Base-by-base conservation (phyloP, 2,113 vertebrate genomes). In the Cepphus grylle region DNA sequence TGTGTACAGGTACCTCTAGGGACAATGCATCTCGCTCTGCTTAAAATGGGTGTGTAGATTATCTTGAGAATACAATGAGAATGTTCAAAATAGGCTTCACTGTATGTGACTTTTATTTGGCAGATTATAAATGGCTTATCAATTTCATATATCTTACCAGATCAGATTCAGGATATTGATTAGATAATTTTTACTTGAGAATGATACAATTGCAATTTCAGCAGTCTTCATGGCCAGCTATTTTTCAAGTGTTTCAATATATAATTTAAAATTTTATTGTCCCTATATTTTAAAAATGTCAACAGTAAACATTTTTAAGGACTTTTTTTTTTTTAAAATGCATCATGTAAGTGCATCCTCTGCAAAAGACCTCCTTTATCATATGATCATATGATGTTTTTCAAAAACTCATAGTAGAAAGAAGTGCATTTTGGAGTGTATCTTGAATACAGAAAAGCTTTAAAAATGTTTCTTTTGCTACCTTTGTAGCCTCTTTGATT, bases 261-360 rank as follows among this genome's bases (percentile, higher is more conserved):
- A 16, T 45, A 49, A 73, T 69, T 67, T 80, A 3, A 16, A 10
- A 45, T 21, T 50, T 74, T 40, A 12, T 59, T 50, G 3, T 23
- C n/a, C 30, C 4, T 88, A 1, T 50, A 53, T 59, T 69, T 88
- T 29, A 2, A 38, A 73, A 45, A 78, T 49, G 16, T 47, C 23
- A 74, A 8, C 16, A 43, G 15, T 76, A 43, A 76, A 47, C 12
- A 27, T 70, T 53, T 59, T 55, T 3, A 83, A 86, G 11, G 11
- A 27, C 8, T 47, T 58, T 58, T 21, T 73, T 73, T 74, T 27
- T 73, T 74, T 27, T 78, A 32, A 88, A 86, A 45, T 43, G 12
- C 9, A 5, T 76, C 38, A 6, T 2, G 0, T 32, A 81, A 70
- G 25, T 40, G 42, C 5, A 3, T 22, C 8, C 15, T 20, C 6